Base-by-base conservation (phyloP, 2,797 vertebrate species). In the Chelmon rostratus region DNA sequence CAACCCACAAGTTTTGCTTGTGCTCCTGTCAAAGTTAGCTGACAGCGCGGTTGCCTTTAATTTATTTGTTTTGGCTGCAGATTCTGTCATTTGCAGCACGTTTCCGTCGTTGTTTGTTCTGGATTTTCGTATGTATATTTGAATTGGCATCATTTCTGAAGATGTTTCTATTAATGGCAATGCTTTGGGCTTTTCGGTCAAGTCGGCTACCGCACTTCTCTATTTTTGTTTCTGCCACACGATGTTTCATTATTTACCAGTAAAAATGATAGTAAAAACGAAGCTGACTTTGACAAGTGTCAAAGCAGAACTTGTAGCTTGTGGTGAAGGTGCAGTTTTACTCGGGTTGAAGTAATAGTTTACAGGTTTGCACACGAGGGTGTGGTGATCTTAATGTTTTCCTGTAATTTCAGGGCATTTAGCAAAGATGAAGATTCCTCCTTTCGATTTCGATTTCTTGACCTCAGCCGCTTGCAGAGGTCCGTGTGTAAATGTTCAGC, bases 201-300 rank as follows among this genome's bases (percentile, higher is more conserved):
- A 28, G 28, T 28, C 3, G 3, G 28, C 28, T 28, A 28, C 28
- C 28, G 3, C 28, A 28, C 2, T 19, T 42, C 49, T 46, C 15
- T 12, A 6, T 18, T 46, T 59, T 12, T 54, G 21, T 16, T 11
- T 21, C 12, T 62, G 38, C 54, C 23, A 19, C 16, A 13, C 12
- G 28, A 3, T 11, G 19, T 46, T 37, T n/a, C 10, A 15, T 6
- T 2, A 11, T 33, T 56, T 37, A 3, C 31, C 13, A 15, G 42
- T 6, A 13, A 37, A 18, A 18, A 49, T 5, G 50, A 64, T 2
- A 44, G 2, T 62, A 72, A 71, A 77, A 83, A 37, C 73, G 47
- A 67, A 50, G 1, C 1, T 46, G 73, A 35, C 25, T 13, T 35
- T 9, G 21, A 28, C 10, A 38, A 23, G 23, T 16, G 23, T 44